Percentiles rank a stretch among this genome's conserved stretches.
Evolutionary conservation across 2,888 invertebrate species (phyloP).

Genomic region (Hyles lineata): DNA sequence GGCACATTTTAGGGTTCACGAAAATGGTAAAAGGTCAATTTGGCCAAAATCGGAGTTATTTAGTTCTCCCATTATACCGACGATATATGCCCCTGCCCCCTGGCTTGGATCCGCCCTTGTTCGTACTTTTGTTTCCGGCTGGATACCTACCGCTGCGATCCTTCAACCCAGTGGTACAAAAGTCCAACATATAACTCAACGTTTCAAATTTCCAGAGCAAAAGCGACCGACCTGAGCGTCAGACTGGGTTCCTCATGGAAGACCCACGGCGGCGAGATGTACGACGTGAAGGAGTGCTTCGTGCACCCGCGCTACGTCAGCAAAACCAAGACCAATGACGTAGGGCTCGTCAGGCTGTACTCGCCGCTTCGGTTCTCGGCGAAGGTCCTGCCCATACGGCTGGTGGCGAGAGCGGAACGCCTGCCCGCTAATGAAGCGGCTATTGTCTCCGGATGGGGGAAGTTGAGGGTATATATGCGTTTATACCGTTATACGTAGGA

Average conservation of each 20-base stretch:
- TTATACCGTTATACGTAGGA: neutral
- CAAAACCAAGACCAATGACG: constrained; percentile 76
- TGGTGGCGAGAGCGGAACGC: constrained; percentile 59
- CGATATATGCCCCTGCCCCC: no score
- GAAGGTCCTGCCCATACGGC: constrained; percentile 67
- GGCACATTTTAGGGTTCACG: no score
- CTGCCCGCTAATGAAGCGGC: constrained; percentile 64
- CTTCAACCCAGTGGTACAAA: no score
- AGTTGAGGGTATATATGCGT: constrained; percentile 56
- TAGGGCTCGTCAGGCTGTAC: constrained; percentile 74
- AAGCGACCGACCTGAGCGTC: constrained; percentile 70
- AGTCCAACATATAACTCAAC: no score
- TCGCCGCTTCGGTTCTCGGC: constrained; percentile 69
- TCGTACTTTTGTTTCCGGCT: no score
- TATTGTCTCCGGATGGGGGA: constrained; percentile 81
- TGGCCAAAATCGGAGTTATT: no score
- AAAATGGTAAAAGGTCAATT: no score
- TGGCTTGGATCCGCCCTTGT: no score
- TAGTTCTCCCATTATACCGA: no score
- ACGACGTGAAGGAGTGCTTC: constrained; percentile 70
- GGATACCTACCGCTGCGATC: no score
- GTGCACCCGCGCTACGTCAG: constrained; percentile 77
- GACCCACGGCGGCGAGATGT: constrained; percentile 80
- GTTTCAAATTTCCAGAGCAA: constrained; percentile 52
- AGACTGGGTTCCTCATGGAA: constrained; percentile 81